Base-by-base conservation (phyloP, 2,797 vertebrate species). In the Galagoides demidoff region DNA sequence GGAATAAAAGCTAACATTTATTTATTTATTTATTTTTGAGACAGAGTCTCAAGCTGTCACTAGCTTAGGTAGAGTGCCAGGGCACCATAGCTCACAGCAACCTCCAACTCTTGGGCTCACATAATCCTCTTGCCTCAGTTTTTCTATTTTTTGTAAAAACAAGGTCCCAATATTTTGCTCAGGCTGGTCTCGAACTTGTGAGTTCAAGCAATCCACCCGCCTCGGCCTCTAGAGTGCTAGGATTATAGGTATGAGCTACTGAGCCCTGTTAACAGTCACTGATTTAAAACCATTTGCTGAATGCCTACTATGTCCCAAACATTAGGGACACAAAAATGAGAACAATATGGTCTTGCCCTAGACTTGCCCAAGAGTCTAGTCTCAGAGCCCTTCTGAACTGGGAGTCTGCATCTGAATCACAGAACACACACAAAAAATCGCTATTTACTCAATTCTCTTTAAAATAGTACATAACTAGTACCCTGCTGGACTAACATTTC, bases 381-480 rank as follows among this genome's bases (percentile, higher is more conserved):
- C 66, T 92, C 34, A 93, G 2, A 81, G 82, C 2, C 11, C 68
- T 91, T 89, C 82, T 94, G 79, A 85, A 94, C 49, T 82, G 20
- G 63, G 39, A 79, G 73, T 71, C 52, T 31, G 52, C 8, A 43
- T 61, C 45, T 88, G 45, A 96, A 88, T 82, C 73, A 95, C 0
- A 84, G 8, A 74, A 85, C 23, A 89, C 45, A 66, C 64, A 66
- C 49, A 94, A 86, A 92, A 89, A 61, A 90, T 81, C n/a, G 63
- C 71, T 78, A 49, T 61, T 88, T 74, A 68, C 61, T 82, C 29
- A 81, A 90, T 96, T 95, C 57, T 89, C 61, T 77, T 78, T 74
- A 96, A 88, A 85, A 95, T 82, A 74, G 49, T 61, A 90, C 31
- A 39, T 70, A 90, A 86, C 39, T 88, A 90, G n/a, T 37, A 71